These are phyloP conservation scores for Cephus spinipes DNA, from an alignment of 2,888 invertebrate genomes.

Conservation along the genomic window DNA sequence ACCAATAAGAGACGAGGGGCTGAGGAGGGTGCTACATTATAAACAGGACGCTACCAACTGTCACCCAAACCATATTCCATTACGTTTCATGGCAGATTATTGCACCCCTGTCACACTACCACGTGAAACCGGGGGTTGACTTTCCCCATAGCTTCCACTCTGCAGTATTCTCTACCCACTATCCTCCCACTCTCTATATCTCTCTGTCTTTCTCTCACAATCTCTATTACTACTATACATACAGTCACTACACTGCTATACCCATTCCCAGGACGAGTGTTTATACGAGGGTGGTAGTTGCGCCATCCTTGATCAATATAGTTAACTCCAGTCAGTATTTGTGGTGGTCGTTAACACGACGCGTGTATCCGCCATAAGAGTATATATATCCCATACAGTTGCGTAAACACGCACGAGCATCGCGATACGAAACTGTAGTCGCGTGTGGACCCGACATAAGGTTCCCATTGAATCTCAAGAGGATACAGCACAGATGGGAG, in stretches of 20 bases:
- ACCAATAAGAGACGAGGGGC: conserved; percentile 17
- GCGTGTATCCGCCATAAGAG: conserved; percentile 19
- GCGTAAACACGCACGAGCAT: not conserved
- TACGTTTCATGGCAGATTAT: conserved; percentile 28
- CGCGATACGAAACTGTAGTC: too few species aligned
- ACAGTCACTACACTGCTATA: not conserved
- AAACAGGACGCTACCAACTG: conserved; percentile 35
- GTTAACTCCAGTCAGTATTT: conserved; percentile 44
- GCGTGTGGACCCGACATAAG: too few species aligned
- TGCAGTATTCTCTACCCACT: not conserved
- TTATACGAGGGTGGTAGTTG: conserved; percentile 44
- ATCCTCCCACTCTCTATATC: not conserved
- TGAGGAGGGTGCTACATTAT: conserved; percentile 25
- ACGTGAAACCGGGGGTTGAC: not conserved
- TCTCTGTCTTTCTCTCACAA: conserved; percentile 1
- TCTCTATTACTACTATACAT: conserved; percentile 14
- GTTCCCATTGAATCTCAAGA: too few species aligned
- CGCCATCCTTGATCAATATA: conserved; percentile 50
- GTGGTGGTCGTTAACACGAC: conserved; percentile 35
- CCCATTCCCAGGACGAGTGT: conserved; percentile 28
- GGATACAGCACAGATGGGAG: not conserved
- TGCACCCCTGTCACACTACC: conserved; percentile 17
- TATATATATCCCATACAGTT: not conserved
- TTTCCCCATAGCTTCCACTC: conserved; percentile 1
- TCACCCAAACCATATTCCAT: conserved; percentile 42